phyloP scores from a whole-genome alignment of 2,888 invertebrate genomes.

The Orthosia incerta region DNA sequence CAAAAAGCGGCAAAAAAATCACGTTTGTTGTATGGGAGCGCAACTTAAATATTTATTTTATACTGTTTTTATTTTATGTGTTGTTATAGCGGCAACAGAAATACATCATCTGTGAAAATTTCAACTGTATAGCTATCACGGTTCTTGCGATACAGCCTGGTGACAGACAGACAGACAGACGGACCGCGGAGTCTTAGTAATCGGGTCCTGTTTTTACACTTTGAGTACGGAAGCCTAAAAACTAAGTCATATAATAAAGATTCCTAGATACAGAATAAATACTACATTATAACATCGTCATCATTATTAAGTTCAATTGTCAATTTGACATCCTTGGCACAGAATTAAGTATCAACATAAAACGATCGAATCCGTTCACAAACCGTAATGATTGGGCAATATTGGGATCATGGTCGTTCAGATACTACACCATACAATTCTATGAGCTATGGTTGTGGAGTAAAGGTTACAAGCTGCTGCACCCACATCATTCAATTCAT shows the following conservation, averaged over 20 bases:
- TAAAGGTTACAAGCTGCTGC: constrained; percentile 15
- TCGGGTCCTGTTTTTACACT: too few relatives aligned
- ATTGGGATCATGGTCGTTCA: constrained; percentile 38
- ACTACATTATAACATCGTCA: constrained; percentile 1
- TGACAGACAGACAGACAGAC: too few relatives aligned
- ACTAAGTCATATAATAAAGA: not conserved
- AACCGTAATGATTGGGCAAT: constrained; percentile 26
- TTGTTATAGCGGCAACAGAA: too few relatives aligned
- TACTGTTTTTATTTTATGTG: too few relatives aligned
- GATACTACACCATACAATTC: constrained; percentile 22
- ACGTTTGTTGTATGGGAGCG: too few relatives aligned
- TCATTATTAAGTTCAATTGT: not conserved
- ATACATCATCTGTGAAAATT: too few relatives aligned
- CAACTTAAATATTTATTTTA: too few relatives aligned
- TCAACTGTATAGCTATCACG: too few relatives aligned
- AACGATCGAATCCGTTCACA: constrained; percentile 40
- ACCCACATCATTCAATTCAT: not conserved
- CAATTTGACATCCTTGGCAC: not conserved
- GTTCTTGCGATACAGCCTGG: too few relatives aligned
- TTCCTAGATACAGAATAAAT: constrained; percentile 1
- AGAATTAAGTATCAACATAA: constrained; percentile 5
- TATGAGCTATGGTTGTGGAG: constrained; percentile 6
- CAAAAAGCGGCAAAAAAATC: too few relatives aligned
- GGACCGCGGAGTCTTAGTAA: too few relatives aligned
- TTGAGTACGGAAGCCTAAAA: too few relatives aligned